Percentiles rank a stretch among this genome's conserved stretches.
Conservation (phyloP, 2,113 vertebrate species). For the Bungarus multicinctus region DNA sequence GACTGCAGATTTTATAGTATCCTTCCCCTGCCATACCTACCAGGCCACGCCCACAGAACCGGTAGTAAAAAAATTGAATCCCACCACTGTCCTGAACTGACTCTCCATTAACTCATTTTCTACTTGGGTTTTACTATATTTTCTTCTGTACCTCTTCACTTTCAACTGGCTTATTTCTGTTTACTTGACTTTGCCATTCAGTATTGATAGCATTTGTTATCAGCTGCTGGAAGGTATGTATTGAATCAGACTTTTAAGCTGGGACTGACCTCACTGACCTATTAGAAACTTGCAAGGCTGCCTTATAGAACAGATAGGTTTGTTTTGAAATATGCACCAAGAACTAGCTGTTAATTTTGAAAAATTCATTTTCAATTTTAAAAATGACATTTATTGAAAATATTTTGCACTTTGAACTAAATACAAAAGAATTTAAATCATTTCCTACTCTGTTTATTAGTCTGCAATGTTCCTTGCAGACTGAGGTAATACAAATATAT, state of each 20-base stretch:
- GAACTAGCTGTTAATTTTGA: neutral
- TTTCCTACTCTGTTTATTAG: neutral
- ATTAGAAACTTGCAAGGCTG: neutral
- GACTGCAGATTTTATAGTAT: too few species aligned
- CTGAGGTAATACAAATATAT: neutral
- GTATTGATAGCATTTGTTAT: neutral
- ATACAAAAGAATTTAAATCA: neutral
- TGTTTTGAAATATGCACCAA: neutral
- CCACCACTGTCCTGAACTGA: neutral
- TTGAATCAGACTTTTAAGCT: neutral
- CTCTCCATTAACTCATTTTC: constrained; percentile 1
- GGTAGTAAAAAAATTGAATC: too few species aligned
- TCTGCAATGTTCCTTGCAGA: neutral
- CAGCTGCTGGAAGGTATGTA: neutral
- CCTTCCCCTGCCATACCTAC: too few species aligned
- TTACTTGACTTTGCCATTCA: neutral
- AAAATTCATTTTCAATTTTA: neutral
- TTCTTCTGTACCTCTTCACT: neutral
- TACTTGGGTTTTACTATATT: neutral
- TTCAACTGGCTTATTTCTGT: neutral
- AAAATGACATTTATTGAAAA: neutral
- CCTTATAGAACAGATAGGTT: neutral
- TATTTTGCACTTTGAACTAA: neutral
- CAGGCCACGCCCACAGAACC: too few species aligned
- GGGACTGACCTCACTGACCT: neutral